A percentile compares a stretch with the other conserved stretches of the same genome.
Conservation (phyloP, 2,797 vertebrate species). For the Hypotaenidia philippensis region DNA sequence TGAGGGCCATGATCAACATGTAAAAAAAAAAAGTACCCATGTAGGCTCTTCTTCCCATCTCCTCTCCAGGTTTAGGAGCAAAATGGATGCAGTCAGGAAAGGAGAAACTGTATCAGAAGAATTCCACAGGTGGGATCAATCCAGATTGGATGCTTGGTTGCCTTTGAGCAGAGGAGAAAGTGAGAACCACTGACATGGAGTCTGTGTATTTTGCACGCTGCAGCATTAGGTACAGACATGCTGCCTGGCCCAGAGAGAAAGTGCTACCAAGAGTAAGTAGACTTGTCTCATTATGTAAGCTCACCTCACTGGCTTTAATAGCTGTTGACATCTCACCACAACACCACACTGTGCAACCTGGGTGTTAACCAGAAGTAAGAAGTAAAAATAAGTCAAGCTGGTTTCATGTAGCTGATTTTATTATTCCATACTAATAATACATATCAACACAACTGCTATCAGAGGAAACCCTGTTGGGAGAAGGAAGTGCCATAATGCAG, state of each 20-base stretch:
- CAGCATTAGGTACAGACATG: background rate
- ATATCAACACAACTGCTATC: slow-evolving; percentile 31
- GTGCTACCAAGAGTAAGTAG: background rate
- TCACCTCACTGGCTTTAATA: background rate
- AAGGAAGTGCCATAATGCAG: background rate
- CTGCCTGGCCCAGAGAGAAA: background rate
- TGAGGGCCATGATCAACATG: background rate
- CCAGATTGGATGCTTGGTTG: background rate
- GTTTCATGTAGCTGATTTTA: slow-evolving; percentile 38
- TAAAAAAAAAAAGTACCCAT: background rate
- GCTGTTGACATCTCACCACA: background rate
- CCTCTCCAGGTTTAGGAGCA: background rate
- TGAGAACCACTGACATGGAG: background rate
- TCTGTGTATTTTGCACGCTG: fast-evolving
- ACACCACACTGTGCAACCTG: background rate
- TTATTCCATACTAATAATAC: slow-evolving; percentile 60
- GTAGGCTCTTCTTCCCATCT: background rate
- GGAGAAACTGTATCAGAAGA: background rate
- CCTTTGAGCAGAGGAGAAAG: background rate
- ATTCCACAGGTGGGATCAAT: background rate
- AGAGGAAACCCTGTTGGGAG: slow-evolving; percentile 20
- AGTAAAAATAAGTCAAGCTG: background rate
- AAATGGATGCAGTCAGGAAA: background rate
- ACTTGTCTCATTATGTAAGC: background rate
- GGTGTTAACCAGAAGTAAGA: background rate